Evolutionary conservation across 2,888 invertebrate genomes (phyloP).

Genomic region (Caenorhabditis angaria): DNA sequence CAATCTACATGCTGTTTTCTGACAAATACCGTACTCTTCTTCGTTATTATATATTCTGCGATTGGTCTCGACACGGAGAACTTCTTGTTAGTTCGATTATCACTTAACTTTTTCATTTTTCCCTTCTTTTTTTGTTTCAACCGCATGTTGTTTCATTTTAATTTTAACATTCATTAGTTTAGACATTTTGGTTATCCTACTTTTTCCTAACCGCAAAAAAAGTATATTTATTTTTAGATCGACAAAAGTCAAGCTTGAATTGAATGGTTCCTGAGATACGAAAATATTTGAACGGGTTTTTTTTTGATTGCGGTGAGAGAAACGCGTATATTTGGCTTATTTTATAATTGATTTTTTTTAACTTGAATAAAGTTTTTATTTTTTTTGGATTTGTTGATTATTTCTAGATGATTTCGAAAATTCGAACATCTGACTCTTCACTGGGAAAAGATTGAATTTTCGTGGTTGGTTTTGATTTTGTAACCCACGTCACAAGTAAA

Average conservation of each 20-base stretch:
- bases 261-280: neutral
- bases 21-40: conserved; percentile 68
- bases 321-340: neutral
- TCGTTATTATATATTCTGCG: conserved; percentile 62
- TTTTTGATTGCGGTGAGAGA: neutral
- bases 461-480: too few species aligned
- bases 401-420: too few species aligned
- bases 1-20: conserved; percentile 69
- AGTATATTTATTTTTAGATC: neutral
- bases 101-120: conserved; percentile 16
- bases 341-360: too few species aligned
- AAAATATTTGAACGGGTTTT: neutral
- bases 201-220: neutral
- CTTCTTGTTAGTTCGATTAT: conserved; percentile 59
- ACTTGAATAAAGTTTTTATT: neutral
- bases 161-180: neutral
- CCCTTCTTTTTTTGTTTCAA: neutral
- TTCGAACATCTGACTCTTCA: too few species aligned
- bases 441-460: too few species aligned
- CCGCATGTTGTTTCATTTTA: neutral
- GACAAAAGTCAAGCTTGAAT: conserved; percentile 4
- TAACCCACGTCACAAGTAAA: too few species aligned
- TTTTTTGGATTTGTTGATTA: too few species aligned
- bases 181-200: neutral
- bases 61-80: conserved; percentile 61